Evolutionary conservation across 92 coral and sea anemone species (phyloP).

Genomic region (Galaxea fascicularis): DNA sequence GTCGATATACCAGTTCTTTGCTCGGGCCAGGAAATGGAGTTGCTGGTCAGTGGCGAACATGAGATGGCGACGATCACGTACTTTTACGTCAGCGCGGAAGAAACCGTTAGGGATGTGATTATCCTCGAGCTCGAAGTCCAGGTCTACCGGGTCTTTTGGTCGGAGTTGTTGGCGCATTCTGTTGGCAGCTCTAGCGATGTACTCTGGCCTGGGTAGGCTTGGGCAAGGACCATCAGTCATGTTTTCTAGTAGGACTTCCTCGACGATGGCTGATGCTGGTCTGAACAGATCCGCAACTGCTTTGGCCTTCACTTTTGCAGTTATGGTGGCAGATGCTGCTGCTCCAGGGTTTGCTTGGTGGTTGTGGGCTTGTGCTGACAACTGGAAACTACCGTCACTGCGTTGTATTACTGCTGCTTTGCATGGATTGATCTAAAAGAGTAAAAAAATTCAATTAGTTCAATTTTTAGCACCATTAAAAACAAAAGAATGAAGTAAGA

Average conservation of each 20-base stretch:
- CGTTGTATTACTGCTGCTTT: background rate
- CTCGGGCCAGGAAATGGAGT: background rate
- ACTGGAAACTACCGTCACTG: background rate
- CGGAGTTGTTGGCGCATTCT: background rate
- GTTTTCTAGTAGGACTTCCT: background rate
- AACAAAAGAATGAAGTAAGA: too few species aligned
- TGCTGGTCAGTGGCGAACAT: constrained; percentile 51
- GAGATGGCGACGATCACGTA: constrained; percentile 10
- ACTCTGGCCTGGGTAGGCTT: background rate
- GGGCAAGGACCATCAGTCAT: background rate
- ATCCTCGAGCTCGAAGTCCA: constrained; percentile 8
- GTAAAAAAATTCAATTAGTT: background rate
- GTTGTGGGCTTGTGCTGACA: background rate
- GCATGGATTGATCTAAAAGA: background rate
- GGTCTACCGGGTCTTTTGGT: background rate
- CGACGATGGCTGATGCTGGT: too few species aligned
- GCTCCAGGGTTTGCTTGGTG: background rate
- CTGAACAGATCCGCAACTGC: too few species aligned
- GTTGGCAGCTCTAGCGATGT: background rate
- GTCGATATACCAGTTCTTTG: constrained; percentile 43
- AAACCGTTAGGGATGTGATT: constrained; percentile 16
- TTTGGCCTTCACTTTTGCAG: too few species aligned
- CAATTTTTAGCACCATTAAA: background rate
- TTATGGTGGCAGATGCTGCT: background rate
- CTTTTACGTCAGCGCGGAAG: constrained; percentile 14